Evolutionary conservation across 2,113 vertebrate genomes (phyloP).

Genomic region (Daubentonia madagascariensis): DNA sequence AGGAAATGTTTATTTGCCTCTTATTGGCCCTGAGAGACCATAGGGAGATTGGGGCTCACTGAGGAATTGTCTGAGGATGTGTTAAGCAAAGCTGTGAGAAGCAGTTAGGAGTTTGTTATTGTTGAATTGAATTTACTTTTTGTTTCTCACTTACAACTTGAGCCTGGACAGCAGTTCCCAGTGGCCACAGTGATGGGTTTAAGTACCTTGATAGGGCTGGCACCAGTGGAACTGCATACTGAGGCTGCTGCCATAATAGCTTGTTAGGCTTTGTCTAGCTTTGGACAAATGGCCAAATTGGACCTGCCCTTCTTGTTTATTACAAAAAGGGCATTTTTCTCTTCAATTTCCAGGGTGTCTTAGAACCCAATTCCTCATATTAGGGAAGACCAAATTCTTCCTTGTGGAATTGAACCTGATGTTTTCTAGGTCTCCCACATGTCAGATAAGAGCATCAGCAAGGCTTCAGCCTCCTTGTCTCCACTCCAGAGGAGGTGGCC

Average conservation of each 20-base stretch:
- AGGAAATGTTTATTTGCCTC: constrained; percentile 74
- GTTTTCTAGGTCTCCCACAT: constrained; percentile 27
- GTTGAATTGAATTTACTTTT: constrained; percentile 65
- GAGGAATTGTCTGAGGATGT: constrained; percentile 43
- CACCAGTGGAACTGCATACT: background rate
- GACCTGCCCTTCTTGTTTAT: constrained; percentile 42
- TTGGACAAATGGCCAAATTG: constrained; percentile 37
- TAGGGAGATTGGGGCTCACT: constrained; percentile 56
- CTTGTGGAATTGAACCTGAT: constrained; percentile 33
- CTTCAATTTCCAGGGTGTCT: constrained; percentile 34
- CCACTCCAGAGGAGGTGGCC: background rate
- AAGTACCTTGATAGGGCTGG: background rate
- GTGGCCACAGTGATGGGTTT: constrained; percentile 13
- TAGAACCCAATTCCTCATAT: constrained; percentile 16
- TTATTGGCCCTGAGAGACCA: constrained; percentile 75
- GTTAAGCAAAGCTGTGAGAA: constrained; percentile 63
- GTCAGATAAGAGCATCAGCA: background rate
- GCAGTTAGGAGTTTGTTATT: constrained; percentile 66
- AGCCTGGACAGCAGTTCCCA: constrained; percentile 32
- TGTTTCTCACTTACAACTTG: constrained; percentile 56
- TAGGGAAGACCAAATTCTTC: background rate
- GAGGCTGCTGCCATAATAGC: background rate
- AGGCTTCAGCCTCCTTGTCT: constrained; percentile 2
- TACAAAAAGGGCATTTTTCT: constrained; percentile 49
- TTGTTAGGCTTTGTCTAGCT: constrained; percentile 28